Evolutionary conservation across 2,888 invertebrate species (phyloP).

Genomic region (Mongoloraphidia duomilia): DNA sequence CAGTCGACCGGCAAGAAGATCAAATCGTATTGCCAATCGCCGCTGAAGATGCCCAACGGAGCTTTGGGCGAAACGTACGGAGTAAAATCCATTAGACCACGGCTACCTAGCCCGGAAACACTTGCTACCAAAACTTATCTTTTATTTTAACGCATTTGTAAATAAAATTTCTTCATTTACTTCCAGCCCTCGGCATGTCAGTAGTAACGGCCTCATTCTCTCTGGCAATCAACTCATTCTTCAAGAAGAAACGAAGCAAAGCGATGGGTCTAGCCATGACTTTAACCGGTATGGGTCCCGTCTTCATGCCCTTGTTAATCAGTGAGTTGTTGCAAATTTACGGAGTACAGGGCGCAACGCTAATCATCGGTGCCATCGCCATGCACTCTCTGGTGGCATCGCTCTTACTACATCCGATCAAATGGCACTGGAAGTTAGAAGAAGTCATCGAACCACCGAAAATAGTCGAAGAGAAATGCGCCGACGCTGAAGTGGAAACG

Average conservation of each 20-base stretch:
- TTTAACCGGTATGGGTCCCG: slow-evolving; percentile 49
- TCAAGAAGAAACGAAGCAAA: slow-evolving; percentile 42
- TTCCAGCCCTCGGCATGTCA: slow-evolving; percentile 47
- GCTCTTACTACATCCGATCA: slow-evolving; percentile 47
- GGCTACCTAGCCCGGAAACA: too few relatives aligned
- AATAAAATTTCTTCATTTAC: slow-evolving; percentile 3
- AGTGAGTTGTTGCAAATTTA: slow-evolving; percentile 38
- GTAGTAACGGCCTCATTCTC: slow-evolving; percentile 45
- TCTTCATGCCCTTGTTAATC: slow-evolving; percentile 46
- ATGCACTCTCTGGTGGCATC: slow-evolving; percentile 45
- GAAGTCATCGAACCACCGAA: slow-evolving; percentile 7
- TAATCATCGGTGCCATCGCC: slow-evolving; percentile 45
- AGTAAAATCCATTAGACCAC: too few relatives aligned
- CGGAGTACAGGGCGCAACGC: slow-evolving; percentile 43
- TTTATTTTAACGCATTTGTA: too few relatives aligned
- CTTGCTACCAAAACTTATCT: too few relatives aligned
- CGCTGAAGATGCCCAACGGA: too few relatives aligned
- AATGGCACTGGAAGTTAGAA: slow-evolving; percentile 42
- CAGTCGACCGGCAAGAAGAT: too few relatives aligned
- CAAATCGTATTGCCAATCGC: too few relatives aligned
- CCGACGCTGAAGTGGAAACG: slow-evolving; percentile 27
- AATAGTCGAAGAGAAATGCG: slow-evolving; percentile 6
- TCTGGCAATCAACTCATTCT: slow-evolving; percentile 50
- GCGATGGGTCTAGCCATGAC: slow-evolving; percentile 50
- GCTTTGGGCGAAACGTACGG: too few relatives aligned